These are phyloP conservation scores for Cryptus viduatorius DNA, from an alignment of 2,888 invertebrate species.

Conservation along the genomic window DNA sequence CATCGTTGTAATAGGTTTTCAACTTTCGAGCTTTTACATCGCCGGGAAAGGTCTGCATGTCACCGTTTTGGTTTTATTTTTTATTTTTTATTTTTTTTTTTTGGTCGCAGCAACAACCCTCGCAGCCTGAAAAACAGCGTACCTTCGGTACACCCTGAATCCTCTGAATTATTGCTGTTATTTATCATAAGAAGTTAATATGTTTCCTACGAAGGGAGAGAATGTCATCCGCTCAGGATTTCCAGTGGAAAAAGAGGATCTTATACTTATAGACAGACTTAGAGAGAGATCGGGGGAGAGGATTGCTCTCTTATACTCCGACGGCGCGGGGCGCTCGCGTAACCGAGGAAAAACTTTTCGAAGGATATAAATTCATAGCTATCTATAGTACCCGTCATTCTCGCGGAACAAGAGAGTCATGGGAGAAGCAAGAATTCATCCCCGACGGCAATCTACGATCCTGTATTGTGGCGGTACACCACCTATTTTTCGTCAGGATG, in stretches of 20 bases:
- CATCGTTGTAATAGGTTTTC: not conserved
- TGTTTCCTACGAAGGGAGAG: not conserved
- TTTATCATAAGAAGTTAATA: constrained; percentile 49
- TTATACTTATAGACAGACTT: constrained; percentile 9
- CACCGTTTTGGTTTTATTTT: not conserved
- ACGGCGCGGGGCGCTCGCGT: not conserved
- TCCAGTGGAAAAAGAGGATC: not conserved
- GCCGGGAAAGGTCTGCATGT: not conserved
- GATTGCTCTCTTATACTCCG: not conserved
- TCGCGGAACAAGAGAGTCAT: not conserved
- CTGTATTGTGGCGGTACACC: not conserved
- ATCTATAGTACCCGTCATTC: constrained; percentile 51
- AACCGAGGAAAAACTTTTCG: constrained; percentile 40
- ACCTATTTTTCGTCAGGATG: not conserved
- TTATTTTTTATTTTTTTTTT: not conserved
- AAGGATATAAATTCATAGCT: constrained; percentile 57
- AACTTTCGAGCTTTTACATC: not conserved
- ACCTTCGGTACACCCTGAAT: not conserved
- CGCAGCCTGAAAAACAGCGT: not conserved
- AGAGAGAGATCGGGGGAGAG: constrained; percentile 11
- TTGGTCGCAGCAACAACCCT: not conserved
- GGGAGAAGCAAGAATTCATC: not conserved
- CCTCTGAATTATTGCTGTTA: constrained; percentile 29
- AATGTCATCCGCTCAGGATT: constrained; percentile 15
- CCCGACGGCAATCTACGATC: constrained; percentile 8